These are phyloP conservation scores for Amphiprion ocellaris DNA, from an alignment of 2,113 vertebrate species.

Conservation along the genomic window DNA sequence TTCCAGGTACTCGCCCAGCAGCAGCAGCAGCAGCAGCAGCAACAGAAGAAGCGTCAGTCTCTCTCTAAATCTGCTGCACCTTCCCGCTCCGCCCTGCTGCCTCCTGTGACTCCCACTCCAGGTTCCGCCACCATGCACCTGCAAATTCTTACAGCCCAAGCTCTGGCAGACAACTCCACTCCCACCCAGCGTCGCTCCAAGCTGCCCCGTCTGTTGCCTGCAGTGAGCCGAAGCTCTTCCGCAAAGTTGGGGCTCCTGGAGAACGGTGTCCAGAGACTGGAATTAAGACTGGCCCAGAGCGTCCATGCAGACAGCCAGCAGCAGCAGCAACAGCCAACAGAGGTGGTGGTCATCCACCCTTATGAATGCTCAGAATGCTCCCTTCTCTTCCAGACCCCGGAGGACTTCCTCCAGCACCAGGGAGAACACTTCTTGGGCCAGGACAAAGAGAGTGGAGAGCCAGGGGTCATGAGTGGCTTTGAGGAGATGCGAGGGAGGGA, in stretches of 20 bases:
- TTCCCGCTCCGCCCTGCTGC: constrained; percentile 71
- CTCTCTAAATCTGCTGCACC: constrained; percentile 47
- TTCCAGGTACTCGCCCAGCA: constrained; percentile 79
- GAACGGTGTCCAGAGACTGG: constrained; percentile 68
- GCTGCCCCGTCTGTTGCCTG: constrained; percentile 67
- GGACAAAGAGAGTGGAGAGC: constrained; percentile 87
- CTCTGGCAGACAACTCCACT: constrained; percentile 77
- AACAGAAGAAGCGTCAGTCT: constrained; percentile 54
- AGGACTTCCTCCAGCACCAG: constrained; percentile 93
- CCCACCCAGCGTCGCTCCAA: constrained; percentile 65
- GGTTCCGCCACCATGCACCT: constrained; percentile 86
- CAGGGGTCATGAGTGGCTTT: constrained; percentile 79
- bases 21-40: constrained; percentile 70
- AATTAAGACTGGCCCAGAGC: constrained; percentile 66
- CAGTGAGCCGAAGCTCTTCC: constrained; percentile 15
- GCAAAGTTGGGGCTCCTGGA: constrained; percentile 42
- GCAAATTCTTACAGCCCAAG: constrained; percentile 86
- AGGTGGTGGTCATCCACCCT: constrained; percentile 86
- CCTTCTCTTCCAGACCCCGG: constrained; percentile 88
- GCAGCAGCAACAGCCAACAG: constrained; percentile 51
- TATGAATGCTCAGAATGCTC: constrained; percentile 93
- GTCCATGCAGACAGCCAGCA: constrained; percentile 49
- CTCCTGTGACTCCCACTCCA: constrained; percentile 68
- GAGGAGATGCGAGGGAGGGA: constrained; percentile 85
- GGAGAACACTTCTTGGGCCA: constrained; percentile 90